phyloP scores from a whole-genome alignment of 2,888 invertebrate genomes.

The Sycophila texana region DNA sequence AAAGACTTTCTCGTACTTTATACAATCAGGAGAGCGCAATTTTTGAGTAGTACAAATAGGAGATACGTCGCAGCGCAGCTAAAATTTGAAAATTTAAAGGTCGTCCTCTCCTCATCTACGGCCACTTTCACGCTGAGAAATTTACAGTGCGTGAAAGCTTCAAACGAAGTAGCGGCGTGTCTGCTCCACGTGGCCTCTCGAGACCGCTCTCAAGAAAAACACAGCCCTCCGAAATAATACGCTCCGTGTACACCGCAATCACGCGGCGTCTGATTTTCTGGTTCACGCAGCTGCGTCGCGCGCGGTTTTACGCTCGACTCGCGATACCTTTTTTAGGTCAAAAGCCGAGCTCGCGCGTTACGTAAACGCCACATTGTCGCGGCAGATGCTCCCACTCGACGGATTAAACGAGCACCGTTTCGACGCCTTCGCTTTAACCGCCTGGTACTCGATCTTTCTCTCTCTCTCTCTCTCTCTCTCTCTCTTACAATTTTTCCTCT shows the following conservation, averaged over 20 bases:
- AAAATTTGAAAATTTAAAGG: too few relatives aligned
- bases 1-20: too few relatives aligned
- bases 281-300: constrained; percentile 3
- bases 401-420: background rate
- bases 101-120: too few relatives aligned
- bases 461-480: background rate
- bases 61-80: too few relatives aligned
- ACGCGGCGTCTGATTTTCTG: background rate
- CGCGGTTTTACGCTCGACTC: background rate
- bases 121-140: too few relatives aligned
- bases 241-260: background rate
- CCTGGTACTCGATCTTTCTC: constrained; percentile 13
- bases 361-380: constrained; percentile 35
- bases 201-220: too few relatives aligned
- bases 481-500: constrained; percentile 2
- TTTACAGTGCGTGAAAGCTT: too few relatives aligned
- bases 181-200: too few relatives aligned
- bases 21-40: too few relatives aligned
- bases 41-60: too few relatives aligned
- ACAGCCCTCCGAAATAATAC: background rate
- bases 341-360: constrained; percentile 43
- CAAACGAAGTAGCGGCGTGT: too few relatives aligned
- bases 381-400: constrained; percentile 1
- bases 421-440: constrained; percentile 23
- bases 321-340: constrained; percentile 49